Conservation (phyloP, 2,888 invertebrate genomes). For the Pteria penguin region DNA sequence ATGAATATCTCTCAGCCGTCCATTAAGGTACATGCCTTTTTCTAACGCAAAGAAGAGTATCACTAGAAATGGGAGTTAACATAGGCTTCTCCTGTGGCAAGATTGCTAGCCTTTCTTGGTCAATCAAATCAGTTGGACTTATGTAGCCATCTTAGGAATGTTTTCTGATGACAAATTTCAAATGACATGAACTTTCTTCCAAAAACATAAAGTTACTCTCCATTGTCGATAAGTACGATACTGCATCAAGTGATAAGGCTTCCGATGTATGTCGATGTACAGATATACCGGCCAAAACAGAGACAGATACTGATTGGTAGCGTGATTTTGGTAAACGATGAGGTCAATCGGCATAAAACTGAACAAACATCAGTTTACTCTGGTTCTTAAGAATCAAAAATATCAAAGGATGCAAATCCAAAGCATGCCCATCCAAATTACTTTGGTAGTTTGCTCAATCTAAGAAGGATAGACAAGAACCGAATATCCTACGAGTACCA, state of each 20-base stretch:
- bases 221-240: slow-evolving; percentile 32
- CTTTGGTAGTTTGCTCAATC: slow-evolving; percentile 39
- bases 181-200: slow-evolving; percentile 32
- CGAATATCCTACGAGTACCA: slow-evolving; percentile 29
- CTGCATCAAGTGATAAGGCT: slow-evolving; percentile 33
- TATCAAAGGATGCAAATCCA: slow-evolving; percentile 33
- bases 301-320: slow-evolving; percentile 43
- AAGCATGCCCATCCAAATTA: slow-evolving; percentile 36
- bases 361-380: slow-evolving; percentile 41
- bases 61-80: no score
- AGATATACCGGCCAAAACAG: slow-evolving; percentile 31
- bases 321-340: slow-evolving; percentile 35
- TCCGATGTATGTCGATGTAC: slow-evolving; percentile 19
- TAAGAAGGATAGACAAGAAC: slow-evolving; percentile 32
- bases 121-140: no score
- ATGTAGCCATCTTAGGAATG: no score
- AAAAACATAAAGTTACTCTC: slow-evolving; percentile 26
- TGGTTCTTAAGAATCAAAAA: slow-evolving; percentile 16
- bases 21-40: no score
- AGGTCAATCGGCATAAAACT: slow-evolving; percentile 44
- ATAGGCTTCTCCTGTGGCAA: no score
- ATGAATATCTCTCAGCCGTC: no score
- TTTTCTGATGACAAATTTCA: slow-evolving; percentile 30
- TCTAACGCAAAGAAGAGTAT: no score
- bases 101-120: no score